Base-by-base conservation (phyloP, 1,140 invertebrate genomes). In the Papilio helenus region DNA sequence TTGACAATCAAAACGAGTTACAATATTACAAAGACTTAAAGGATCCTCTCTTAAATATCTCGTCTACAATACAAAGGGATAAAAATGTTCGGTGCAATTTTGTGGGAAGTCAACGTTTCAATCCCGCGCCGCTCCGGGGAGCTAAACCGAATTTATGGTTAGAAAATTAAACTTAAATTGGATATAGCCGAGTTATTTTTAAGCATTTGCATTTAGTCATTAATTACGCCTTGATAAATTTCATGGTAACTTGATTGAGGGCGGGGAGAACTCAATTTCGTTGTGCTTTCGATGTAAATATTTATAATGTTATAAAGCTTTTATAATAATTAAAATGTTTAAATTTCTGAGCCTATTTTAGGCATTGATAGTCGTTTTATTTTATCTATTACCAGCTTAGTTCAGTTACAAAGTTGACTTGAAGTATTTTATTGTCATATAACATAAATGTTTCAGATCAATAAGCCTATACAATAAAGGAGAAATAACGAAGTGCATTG, bases 81-180 rank as follows among this genome's bases (percentile, higher is more conserved):
- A 92, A 93, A 93, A 93, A 91, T 91, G 88, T 88, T 90, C 83
- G 81, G 72, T 90, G 89, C 91, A 93, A 94, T 93, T 91, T 90
- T 86, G 86, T 86, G 86, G 86, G 83, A 87, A 90, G 87, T 86
- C 87, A 83, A 68, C 83, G 88, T 88, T 87, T 89, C 90, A 91
- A 89, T 90, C 88, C 88, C 83, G 85, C 85, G 83, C 83, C 89
- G 87, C 90, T 87, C 85, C 87, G 89, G 89, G 90, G 88, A 92
- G 90, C 90, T 89, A 94, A 93, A 94, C 91, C 87, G 89, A 93
- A 93, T 94, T 94, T 94, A 90, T 91, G 89, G 83, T 91, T 90
- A 86, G 88, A 93, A 94, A 93, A 93, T 94, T 93, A 93, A 94
- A 94, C 89, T 91, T 90, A 94, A 93, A 94, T 93, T 93, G 91